Evolutionary conservation across 2,113 vertebrate genomes (phyloP).

Genomic region (Phalacrocorax aristotelis): DNA sequence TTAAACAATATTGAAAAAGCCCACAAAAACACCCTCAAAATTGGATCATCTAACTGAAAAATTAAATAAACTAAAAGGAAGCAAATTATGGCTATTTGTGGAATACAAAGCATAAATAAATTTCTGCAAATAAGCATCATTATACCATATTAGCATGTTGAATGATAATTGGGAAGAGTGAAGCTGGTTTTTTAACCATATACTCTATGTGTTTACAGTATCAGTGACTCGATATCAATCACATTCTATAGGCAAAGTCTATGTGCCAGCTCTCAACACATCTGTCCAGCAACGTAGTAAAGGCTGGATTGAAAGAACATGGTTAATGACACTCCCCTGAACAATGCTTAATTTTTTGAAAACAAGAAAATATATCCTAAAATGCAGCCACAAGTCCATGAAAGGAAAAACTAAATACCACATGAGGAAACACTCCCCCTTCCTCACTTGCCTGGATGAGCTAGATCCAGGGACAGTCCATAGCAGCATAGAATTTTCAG

Average conservation of each 20-base stretch:
- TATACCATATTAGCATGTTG: background rate
- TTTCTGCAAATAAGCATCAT: background rate
- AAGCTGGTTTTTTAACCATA: background rate
- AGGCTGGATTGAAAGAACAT: background rate
- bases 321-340: background rate
- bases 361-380: background rate
- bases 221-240: background rate
- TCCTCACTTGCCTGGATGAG: background rate
- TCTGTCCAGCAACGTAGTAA: background rate
- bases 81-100: background rate
- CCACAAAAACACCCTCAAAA: background rate
- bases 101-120: background rate
- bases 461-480: background rate
- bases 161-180: background rate
- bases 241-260: background rate
- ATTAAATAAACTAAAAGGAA: background rate
- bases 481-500: background rate
- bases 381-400: background rate
- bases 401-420: background rate
- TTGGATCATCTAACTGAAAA: background rate
- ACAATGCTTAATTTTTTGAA: background rate
- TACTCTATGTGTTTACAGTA: fast-evolving
- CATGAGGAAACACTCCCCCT: background rate
- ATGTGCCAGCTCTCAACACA: background rate
- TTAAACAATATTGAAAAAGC: background rate